Evolutionary conservation across 2,113 vertebrate genomes (phyloP).

Genomic region (Trichomycterus rosablanca): DNA sequence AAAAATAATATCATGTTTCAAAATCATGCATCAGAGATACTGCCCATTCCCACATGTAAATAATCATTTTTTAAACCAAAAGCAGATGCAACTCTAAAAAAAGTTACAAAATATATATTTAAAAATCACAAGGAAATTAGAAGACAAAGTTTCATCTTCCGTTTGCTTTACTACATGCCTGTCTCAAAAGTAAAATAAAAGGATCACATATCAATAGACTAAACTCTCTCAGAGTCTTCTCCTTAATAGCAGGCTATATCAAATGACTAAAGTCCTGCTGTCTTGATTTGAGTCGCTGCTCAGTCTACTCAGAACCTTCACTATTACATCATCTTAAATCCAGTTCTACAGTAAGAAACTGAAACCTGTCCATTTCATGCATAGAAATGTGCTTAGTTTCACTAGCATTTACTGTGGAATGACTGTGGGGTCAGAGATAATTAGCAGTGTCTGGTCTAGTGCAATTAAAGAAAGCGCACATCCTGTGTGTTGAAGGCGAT

Average conservation of each 20-base stretch:
- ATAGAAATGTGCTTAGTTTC: neutral
- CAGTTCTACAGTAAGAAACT: neutral
- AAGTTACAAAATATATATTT: too few relatives aligned
- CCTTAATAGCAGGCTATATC: constrained; percentile 12
- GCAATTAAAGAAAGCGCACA: constrained; percentile 62
- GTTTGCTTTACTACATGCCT: too few relatives aligned
- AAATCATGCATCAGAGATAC: too few relatives aligned
- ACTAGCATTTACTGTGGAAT: neutral
- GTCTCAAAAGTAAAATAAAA: constrained; percentile 27
- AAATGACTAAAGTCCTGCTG: constrained; percentile 17
- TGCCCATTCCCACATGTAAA: too few relatives aligned
- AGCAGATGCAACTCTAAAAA: too few relatives aligned
- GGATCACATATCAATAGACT: neutral
- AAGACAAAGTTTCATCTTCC: too few relatives aligned
- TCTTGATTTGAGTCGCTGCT: constrained; percentile 16
- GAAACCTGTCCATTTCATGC: neutral
- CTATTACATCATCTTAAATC: neutral
- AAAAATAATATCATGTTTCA: too few relatives aligned
- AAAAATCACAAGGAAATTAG: too few relatives aligned
- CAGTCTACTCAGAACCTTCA: constrained; percentile 1
- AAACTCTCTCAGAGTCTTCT: constrained; percentile 9
- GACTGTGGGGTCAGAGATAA: constrained; percentile 43
- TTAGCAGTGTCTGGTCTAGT: constrained; percentile 43
- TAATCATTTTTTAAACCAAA: too few relatives aligned
- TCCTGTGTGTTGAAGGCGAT: constrained; percentile 45